Evolutionary conservation across 2,113 vertebrate species (phyloP).

Genomic region (Vireo altiloquus): DNA sequence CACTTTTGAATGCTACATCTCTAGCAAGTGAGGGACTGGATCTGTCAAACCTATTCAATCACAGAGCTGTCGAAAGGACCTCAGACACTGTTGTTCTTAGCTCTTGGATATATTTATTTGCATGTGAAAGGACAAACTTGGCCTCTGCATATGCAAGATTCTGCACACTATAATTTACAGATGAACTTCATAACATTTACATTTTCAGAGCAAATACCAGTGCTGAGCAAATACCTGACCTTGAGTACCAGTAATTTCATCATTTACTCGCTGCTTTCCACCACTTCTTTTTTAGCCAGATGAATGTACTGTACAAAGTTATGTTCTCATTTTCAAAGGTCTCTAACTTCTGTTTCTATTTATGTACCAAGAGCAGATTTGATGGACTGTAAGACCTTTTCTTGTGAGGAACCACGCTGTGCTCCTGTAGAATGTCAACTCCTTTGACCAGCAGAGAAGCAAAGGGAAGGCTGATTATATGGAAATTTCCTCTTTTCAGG

Average conservation of each 20-base stretch:
- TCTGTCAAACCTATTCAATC: conserved; percentile 2
- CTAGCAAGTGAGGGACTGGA: background rate
- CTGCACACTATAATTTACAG: background rate
- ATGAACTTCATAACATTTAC: background rate
- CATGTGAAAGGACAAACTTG: background rate
- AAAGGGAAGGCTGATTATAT: background rate
- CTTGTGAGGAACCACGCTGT: background rate
- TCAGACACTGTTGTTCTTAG: background rate
- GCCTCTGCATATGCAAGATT: background rate
- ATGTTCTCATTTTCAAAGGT: background rate
- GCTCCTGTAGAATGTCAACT: background rate
- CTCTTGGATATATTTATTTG: conserved; percentile 17
- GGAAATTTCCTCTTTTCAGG: background rate
- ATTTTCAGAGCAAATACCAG: background rate
- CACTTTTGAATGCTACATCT: background rate
- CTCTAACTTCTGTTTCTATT: background rate
- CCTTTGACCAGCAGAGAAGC: background rate
- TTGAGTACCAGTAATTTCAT: background rate
- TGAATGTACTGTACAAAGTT: background rate
- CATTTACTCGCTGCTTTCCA: background rate
- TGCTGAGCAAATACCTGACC: background rate
- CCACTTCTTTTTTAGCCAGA: background rate
- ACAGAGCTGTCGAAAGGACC: background rate
- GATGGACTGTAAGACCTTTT: background rate
- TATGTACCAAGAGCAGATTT: background rate